Conservation (phyloP, 2,113 vertebrate species). For the Tangachromis dhanisi region DNA sequence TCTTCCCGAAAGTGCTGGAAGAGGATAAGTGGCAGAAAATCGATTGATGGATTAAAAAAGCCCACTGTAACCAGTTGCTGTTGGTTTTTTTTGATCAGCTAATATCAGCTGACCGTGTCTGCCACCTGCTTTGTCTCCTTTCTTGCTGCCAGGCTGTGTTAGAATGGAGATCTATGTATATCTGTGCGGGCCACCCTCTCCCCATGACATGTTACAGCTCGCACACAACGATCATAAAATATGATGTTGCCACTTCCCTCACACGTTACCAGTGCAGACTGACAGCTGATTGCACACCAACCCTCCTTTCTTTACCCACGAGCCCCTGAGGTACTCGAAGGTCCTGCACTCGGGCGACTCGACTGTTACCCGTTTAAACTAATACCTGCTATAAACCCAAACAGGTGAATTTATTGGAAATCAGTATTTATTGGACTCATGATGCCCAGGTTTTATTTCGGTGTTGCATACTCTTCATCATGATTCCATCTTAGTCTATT, state of each 20-base stretch:
- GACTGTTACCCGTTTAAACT: fast-evolving
- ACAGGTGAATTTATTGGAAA: neutral
- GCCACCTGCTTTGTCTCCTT: neutral
- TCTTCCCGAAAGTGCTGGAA: fast-evolving
- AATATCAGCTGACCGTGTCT: neutral
- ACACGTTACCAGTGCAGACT: neutral
- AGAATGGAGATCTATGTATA: fast-evolving
- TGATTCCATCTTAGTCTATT: neutral
- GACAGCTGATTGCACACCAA: neutral
- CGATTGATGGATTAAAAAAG: neutral
- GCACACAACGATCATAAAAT: neutral
- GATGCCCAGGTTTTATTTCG: neutral
- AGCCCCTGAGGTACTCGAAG: neutral
- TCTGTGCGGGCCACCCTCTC: neutral
- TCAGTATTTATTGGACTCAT: neutral
- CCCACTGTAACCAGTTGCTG: neutral
- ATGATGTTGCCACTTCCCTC: neutral
- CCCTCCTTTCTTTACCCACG: neutral
- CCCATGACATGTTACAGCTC: neutral
- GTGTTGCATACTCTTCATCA: neutral
- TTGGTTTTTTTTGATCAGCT: neutral
- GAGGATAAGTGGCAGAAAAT: neutral
- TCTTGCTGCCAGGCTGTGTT: neutral
- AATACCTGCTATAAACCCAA: neutral
- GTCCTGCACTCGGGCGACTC: neutral